Conservation (phyloP, 2,888 invertebrate species). For the Hartigia nigra region DNA sequence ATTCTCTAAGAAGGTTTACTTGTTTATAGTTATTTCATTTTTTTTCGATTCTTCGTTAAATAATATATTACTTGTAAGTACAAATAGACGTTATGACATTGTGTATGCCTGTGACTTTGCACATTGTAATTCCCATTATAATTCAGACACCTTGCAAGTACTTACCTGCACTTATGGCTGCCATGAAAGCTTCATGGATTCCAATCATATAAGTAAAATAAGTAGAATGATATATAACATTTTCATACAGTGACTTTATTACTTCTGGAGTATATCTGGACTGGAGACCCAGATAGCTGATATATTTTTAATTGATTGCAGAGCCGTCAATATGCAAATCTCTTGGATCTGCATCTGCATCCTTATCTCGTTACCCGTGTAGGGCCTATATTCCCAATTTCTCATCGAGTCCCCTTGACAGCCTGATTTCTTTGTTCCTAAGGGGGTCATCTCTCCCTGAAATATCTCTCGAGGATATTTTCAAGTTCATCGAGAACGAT, state of each 20-base stretch:
- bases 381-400: background rate
- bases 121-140: background rate
- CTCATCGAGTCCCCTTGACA: background rate
- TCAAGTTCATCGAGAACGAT: background rate
- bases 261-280: background rate
- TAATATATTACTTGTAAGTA: background rate
- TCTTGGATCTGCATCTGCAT: background rate
- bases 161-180: background rate
- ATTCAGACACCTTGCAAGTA: background rate
- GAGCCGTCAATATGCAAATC: background rate
- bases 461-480: background rate
- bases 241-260: background rate
- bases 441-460: background rate
- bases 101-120: background rate
- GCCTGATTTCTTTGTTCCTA: background rate
- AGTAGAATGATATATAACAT: background rate
- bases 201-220: background rate
- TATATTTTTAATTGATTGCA: background rate
- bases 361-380: background rate
- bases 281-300: background rate
- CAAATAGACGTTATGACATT: background rate
- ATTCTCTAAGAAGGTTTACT: background rate
- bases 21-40: background rate
- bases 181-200: background rate
- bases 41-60: background rate